Conservation (phyloP, 1,140 invertebrate genomes). For the Gryon sp. region DNA sequence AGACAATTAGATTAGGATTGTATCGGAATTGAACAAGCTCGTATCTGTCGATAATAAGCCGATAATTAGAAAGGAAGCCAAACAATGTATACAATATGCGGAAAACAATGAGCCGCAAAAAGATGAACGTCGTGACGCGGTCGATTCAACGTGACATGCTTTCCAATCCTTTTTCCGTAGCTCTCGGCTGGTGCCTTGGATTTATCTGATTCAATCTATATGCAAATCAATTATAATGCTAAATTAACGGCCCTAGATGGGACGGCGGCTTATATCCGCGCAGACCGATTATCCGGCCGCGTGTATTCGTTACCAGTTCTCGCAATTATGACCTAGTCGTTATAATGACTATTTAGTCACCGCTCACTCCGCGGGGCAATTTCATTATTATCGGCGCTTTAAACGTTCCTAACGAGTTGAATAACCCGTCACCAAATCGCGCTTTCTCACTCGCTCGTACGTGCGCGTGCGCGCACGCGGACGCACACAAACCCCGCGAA, state of each 20-base stretch:
- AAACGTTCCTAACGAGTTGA: slow-evolving; percentile 65
- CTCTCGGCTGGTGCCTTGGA: slow-evolving; percentile 58
- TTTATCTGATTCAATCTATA: slow-evolving; percentile 76
- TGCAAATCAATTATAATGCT: slow-evolving; percentile 77
- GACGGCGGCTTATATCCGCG: slow-evolving; percentile 59
- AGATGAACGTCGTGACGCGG: slow-evolving; percentile 45
- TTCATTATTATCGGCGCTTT: slow-evolving; percentile 72
- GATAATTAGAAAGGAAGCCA: slow-evolving; percentile 38
- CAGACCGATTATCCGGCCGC: slow-evolving; percentile 67
- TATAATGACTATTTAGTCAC: slow-evolving; percentile 76
- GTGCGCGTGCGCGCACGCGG: too few relatives aligned
- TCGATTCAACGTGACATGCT: slow-evolving; percentile 58
- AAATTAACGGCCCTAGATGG: slow-evolving; percentile 71
- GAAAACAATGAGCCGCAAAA: slow-evolving; percentile 50
- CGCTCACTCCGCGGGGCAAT: slow-evolving; percentile 70
- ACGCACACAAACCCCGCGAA: slow-evolving; percentile 15
- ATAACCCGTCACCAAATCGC: slow-evolving; percentile 37
- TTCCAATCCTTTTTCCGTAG: slow-evolving; percentile 58
- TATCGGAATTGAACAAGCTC: slow-evolving; percentile 6
- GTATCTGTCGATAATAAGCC: slow-evolving; percentile 17
- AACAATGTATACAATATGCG: slow-evolving; percentile 45
- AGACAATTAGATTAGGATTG: slow-evolving; percentile 18
- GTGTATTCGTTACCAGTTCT: slow-evolving; percentile 68
- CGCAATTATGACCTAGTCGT: slow-evolving; percentile 75
- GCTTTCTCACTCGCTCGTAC: too few relatives aligned